Conservation (phyloP, 2,888 invertebrate species). For the Bembecia ichneumoniformis region DNA sequence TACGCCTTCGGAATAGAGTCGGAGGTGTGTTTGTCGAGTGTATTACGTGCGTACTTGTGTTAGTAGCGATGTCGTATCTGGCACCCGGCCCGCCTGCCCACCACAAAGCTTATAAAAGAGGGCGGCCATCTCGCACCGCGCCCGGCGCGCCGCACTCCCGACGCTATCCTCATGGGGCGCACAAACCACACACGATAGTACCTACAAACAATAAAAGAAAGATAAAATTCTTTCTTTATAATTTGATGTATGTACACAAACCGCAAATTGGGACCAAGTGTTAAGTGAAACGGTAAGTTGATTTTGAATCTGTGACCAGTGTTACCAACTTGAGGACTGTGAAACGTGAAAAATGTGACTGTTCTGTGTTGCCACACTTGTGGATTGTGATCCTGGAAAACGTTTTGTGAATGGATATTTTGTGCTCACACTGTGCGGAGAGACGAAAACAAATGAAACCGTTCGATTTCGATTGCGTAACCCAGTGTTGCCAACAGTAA, state of each 20-base stretch:
- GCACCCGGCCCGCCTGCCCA: constrained; percentile 50
- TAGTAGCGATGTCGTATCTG: constrained; percentile 32
- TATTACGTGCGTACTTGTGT: constrained; percentile 10
- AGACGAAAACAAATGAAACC: not conserved
- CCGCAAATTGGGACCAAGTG: constrained; percentile 66
- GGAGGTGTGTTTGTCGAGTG: constrained; percentile 6
- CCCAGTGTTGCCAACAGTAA: constrained; percentile 49
- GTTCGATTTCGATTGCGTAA: constrained; percentile 4
- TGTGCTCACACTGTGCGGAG: not conserved
- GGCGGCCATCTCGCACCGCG: constrained; percentile 52
- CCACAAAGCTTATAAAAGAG: constrained; percentile 69
- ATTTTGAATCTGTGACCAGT: constrained; percentile 27
- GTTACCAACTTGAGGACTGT: constrained; percentile 49
- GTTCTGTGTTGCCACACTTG: constrained; percentile 49
- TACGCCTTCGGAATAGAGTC: too few relatives aligned
- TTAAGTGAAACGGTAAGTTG: constrained; percentile 69
- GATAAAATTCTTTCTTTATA: constrained; percentile 30
- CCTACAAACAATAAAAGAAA: constrained; percentile 38
- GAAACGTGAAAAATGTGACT: constrained; percentile 53
- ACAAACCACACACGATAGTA: constrained; percentile 62
- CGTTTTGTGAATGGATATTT: not conserved
- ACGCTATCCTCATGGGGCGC: constrained; percentile 69
- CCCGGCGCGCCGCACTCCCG: constrained; percentile 61
- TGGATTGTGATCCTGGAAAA: not conserved
- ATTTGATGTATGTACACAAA: constrained; percentile 32